Evolutionary conservation across 1,140 invertebrate genomes (phyloP), one percentile per base, ranked within the genome.

Genomic region (Trachymyrmex cornetzi): DNA sequence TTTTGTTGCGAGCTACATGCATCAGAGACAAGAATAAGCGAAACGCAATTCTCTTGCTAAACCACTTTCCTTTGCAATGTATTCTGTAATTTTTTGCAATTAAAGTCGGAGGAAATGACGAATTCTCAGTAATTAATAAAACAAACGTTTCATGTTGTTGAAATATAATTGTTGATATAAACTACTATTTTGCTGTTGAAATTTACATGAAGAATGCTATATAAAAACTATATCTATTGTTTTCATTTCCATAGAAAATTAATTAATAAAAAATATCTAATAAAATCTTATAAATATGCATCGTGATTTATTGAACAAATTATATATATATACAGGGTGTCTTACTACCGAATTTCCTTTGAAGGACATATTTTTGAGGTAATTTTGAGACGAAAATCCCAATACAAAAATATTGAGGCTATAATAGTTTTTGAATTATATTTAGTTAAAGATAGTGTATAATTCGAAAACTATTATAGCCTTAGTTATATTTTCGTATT

Each of bases 31-130:
- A 67, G 34, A 67, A 66, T 66, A 19, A 34, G 19, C 27, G 1
- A n/a, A 38, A 38, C 16, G 11, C 34, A 22, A 11, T 44, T 44
- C 64, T 67, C 34, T 11, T 44, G 44, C 38, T 0, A 67, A 67
- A 22, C 34, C 11, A 44, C 34, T n/a, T 67, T 22, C n/a, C 34
- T 67, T 67, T n/a, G 34, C 34, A 44, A 44, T 38, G 64, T 38
- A 66, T 67, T 67, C 9, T 22, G 34, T 44, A 44, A 67, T 22
- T 67, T 67, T 44, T 44, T 67, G 34, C 34, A 67, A 67, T 38
- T 67, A 67, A 67, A 67, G 34, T 67, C 34, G 5, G 44, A 67
- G n/a, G 11, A 67, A 67, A 22, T 38, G 2, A 67, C 34, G 4
- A 22, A 67, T 14, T 44, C n/a, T 66, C 63, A 34, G 9, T n/a